Evolutionary conservation across 2,113 vertebrate species (phyloP).

Genomic region (Pygathrix nemaeus): DNA sequence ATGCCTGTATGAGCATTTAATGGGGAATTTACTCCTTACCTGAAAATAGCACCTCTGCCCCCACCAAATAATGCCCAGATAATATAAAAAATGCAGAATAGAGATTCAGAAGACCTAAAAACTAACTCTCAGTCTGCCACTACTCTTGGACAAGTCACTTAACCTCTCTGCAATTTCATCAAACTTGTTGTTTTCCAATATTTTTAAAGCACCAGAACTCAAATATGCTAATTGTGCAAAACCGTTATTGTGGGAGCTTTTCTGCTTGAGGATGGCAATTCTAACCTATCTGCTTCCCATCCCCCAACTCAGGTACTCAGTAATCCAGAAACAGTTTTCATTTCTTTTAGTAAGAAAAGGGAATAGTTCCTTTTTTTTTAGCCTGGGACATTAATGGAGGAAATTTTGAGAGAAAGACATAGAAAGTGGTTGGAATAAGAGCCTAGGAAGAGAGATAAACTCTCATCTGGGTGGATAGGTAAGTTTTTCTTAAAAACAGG

Average conservation of each 20-base stretch:
- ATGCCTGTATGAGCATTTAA: not conserved
- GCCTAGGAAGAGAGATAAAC: not conserved
- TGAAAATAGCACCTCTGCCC: not conserved
- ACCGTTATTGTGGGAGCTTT: not conserved
- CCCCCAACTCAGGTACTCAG: not conserved
- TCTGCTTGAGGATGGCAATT: not conserved
- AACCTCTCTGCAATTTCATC: constrained; percentile 30
- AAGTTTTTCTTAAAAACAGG: not conserved
- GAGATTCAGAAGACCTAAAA: not conserved
- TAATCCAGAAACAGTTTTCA: not conserved
- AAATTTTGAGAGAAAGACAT: not conserved
- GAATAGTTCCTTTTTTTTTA: not conserved
- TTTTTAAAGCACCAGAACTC: not conserved
- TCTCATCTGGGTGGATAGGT: not conserved
- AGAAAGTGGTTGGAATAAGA: not conserved
- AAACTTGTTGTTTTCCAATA: not conserved
- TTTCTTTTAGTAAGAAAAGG: not conserved
- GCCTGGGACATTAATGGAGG: not conserved
- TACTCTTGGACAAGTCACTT: constrained; percentile 72
- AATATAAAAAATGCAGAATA: not conserved
- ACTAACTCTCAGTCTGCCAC: constrained; percentile 7
- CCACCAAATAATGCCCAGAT: not conserved
- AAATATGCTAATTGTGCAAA: not conserved
- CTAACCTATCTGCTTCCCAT: not conserved
- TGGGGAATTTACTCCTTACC: not conserved